Conservation (phyloP, 2,797 vertebrate genomes). For the Trichosurus vulpecula region DNA sequence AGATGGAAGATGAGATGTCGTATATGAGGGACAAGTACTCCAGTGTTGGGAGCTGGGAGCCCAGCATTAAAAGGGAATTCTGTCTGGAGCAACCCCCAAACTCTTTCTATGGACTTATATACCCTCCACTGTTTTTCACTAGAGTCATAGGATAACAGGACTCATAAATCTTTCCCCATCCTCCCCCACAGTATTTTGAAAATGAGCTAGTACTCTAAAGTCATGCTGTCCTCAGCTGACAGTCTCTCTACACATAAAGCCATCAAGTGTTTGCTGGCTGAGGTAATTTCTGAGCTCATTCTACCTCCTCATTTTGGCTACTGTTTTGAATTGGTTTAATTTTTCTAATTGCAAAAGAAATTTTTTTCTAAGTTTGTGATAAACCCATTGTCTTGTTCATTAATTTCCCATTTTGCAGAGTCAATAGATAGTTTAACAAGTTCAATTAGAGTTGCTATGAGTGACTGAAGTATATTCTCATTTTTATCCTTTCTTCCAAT, state of each 20-base stretch:
- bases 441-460: not conserved
- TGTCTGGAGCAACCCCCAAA: not conserved
- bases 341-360: not conserved
- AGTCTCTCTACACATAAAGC: not conserved
- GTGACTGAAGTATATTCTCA: not conserved
- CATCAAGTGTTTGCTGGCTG: not conserved
- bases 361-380: not conserved
- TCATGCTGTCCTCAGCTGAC: not conserved
- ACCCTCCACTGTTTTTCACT: not conserved
- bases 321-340: not conserved
- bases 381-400: not conserved
- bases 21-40: not conserved
- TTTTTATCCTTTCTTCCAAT: not conserved
- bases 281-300: not conserved
- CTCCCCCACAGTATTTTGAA: not conserved
- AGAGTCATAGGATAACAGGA: not conserved
- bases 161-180: not conserved
- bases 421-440: not conserved
- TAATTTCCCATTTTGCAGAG: not conserved
- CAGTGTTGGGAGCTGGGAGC: not conserved
- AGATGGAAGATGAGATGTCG: not conserved
- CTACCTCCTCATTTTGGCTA: not conserved
- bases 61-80: not conserved
- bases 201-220: not conserved
- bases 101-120: not conserved